Evolutionary conservation across 2,888 invertebrate genomes (phyloP), one percentile per base, ranked within the genome.

Genomic region (Oscheius sp.): DNA sequence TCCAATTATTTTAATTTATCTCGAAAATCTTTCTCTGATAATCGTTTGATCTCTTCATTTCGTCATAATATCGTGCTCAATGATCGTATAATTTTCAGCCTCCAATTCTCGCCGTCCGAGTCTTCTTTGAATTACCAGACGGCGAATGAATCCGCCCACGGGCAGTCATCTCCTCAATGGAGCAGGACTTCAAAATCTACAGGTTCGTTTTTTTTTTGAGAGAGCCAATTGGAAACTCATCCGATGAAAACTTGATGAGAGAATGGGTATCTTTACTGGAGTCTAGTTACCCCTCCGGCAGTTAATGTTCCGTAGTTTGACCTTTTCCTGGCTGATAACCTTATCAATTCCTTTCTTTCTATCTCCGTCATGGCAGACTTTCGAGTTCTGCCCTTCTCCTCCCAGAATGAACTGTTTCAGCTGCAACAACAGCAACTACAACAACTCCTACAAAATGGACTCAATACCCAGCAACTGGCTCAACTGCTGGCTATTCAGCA

Each of bases 121-220:
- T 41, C 4, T 41, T 20, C 41, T 41, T 41, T 41, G 41, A 12
- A 50, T 50, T 50, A n/a, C n/a, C n/a, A 5, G 22, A 24, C 47
- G 47, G 47, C 32, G 2, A 17, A 59, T 59, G 59, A 59, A 59
- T 26, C 59, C 59, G 41, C 44, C 59, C 28, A 44, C 22, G 3
- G 59, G 59, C n/a, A n/a, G 24, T 44, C 41, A 59, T 26, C 59
- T 59, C 8, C 59, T 59, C 59, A 59, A 59, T 41, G 59, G 59
- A 59, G 44, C 41, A 14, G 41, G 44, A 6, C 44, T 59, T 6
- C 54, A 30, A n/a, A 54, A 32, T 32, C n/a, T 54, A 30, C 41
- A 38, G 59, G 59, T 59, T 41, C n/a, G 54, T 54, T 22, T 47
- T 12, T 12, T 12, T 41, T n/a, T n/a, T n/a, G n/a, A n/a, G n/a